Percentiles rank a stretch among this genome's conserved stretches.
Conservation (phyloP, 30 jellyfish, hydroid and myxozoan species). For the Phacellophora camtschatica region DNA sequence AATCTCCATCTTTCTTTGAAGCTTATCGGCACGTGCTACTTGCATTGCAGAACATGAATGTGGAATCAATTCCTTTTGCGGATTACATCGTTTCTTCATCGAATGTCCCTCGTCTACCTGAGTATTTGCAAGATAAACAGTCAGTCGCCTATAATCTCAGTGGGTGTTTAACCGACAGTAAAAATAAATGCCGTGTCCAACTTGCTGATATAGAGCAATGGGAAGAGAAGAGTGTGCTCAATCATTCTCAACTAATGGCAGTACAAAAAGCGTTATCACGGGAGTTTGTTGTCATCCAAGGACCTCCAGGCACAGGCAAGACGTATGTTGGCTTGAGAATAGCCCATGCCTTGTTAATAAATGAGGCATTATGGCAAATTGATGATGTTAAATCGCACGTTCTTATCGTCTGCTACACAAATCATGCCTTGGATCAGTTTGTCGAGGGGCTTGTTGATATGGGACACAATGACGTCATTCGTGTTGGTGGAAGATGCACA, state of each 20-base stretch:
- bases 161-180: constrained; percentile 5
- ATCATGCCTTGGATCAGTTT: constrained; percentile 90
- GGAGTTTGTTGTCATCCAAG: constrained; percentile 72
- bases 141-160: neutral
- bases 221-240: neutral
- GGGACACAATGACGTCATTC: constrained; percentile 59
- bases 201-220: neutral
- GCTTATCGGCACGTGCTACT: constrained; percentile 70
- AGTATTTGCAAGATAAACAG: neutral
- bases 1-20: constrained; percentile 69
- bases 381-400: constrained; percentile 28
- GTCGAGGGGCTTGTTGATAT: constrained; percentile 52
- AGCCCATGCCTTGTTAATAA: constrained; percentile 56
- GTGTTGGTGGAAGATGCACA: constrained; percentile 76
- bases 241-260: constrained; percentile 40
- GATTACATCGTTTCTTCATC: constrained; percentile 38
- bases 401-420: constrained; percentile 80
- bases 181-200: neutral
- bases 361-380: constrained; percentile 20
- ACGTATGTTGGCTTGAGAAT: constrained; percentile 77
- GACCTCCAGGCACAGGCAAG: constrained; percentile 98
- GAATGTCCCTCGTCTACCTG: constrained; percentile 14
- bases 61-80: constrained; percentile 31
- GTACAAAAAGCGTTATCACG: constrained; percentile 44
- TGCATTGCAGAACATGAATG: constrained; percentile 40